A percentile compares a stretch with the other conserved stretches of the same genome.
Conservation (phyloP, 2,113 vertebrate species). For the Malurus alboscapulatus region DNA sequence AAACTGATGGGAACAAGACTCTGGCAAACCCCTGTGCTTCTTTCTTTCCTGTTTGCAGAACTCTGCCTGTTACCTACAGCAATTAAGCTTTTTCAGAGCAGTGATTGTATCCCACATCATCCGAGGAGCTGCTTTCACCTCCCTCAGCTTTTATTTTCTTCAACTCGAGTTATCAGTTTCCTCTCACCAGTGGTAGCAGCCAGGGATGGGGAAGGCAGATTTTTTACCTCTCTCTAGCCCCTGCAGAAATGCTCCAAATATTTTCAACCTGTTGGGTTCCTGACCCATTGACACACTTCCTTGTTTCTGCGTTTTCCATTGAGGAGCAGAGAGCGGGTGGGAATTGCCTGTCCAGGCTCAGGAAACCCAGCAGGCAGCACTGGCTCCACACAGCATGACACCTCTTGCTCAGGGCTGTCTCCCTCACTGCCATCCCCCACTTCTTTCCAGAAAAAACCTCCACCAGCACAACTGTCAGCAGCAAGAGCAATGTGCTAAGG, state of each 20-base stretch:
- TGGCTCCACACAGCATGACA: neutral
- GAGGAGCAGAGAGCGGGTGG: accelerated
- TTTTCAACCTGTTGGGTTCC: neutral
- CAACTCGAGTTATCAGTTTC: neutral
- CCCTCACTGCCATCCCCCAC: neutral
- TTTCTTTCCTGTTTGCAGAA: neutral
- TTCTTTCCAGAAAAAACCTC: neutral
- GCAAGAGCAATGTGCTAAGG: constrained; percentile 12
- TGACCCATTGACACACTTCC: neutral
- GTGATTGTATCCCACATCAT: neutral
- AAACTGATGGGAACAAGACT: neutral
- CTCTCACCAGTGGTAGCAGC: neutral
- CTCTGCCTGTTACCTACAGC: accelerated
- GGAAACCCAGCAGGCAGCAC: neutral
- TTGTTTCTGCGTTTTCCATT: neutral
- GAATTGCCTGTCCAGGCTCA: neutral
- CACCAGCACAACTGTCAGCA: neutral
- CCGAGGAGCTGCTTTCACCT: neutral
- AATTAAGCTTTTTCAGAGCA: neutral
- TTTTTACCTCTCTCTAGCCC: neutral
- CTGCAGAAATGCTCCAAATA: neutral
- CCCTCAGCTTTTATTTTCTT: neutral
- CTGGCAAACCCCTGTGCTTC: neutral
- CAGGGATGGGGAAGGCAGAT: neutral
- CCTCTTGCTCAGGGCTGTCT: neutral